A percentile compares a stretch with the other conserved stretches of the same genome.
phyloP scores from a whole-genome alignment of 2,797 vertebrate species.

The Anguilla obscura region DNA sequence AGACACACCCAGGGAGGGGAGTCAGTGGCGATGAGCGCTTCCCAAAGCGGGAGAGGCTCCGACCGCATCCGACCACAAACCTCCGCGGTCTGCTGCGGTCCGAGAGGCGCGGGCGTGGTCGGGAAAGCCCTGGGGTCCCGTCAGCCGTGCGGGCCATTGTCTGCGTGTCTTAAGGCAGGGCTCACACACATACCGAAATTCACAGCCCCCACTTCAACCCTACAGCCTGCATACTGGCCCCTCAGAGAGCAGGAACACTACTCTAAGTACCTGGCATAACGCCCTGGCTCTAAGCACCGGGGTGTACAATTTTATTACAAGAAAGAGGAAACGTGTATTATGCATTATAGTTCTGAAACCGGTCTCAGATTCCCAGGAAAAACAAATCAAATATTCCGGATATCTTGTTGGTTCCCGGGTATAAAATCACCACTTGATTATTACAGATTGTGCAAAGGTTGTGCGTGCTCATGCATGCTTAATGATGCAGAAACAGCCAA shows the following conservation, averaged over 20 bases:
- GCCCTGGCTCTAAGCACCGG: not conserved
- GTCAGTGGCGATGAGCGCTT: not conserved
- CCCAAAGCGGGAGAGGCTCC: not conserved
- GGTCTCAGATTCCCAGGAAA: not conserved
- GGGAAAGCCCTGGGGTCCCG: not conserved
- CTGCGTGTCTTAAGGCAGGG: not conserved
- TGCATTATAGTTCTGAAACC: not conserved
- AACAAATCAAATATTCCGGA: not conserved
- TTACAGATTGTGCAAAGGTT: not conserved
- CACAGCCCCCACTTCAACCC: not conserved
- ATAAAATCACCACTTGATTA: not conserved
- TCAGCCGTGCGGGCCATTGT: not conserved
- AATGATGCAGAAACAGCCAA: not conserved
- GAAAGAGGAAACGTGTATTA: not conserved
- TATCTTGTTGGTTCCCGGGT: not conserved
- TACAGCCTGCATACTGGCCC: not conserved
- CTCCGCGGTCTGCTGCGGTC: not conserved
- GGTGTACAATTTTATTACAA: not conserved
- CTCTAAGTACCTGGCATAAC: not conserved
- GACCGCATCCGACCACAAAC: not conserved
- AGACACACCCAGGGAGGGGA: not conserved
- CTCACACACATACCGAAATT: not conserved
- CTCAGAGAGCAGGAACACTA: not conserved
- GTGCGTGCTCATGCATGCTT: not conserved
- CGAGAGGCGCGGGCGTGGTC: not conserved